A percentile compares a stretch with the other conserved stretches of the same genome.
Evolutionary conservation across 2,888 invertebrate species (phyloP).

Genomic region (Pammene aurita): DNA sequence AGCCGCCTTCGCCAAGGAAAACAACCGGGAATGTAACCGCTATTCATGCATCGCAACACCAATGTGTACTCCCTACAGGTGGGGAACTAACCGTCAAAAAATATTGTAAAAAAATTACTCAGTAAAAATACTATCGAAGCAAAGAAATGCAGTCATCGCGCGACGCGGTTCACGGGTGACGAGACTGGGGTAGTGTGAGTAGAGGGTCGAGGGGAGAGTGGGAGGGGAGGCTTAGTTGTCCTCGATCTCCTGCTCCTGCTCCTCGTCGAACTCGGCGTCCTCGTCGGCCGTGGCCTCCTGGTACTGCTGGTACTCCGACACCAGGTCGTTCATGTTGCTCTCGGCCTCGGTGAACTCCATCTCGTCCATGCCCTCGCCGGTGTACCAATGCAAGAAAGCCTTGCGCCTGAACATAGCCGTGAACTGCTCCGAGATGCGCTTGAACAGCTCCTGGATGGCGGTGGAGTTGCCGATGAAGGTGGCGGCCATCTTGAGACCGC

Average conservation of each 20-base stretch:
- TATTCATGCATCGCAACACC: conserved; percentile 57
- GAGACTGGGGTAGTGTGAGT: conserved; percentile 47
- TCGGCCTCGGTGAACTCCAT: conserved; percentile 98
- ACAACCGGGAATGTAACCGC: conserved; percentile 78
- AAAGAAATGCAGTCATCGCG: conserved; percentile 56
- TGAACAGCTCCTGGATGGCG: conserved; percentile 96
- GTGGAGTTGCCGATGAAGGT: conserved; percentile 97
- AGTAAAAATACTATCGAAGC: conserved; percentile 53
- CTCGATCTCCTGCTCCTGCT: conserved; percentile 88
- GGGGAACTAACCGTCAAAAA: conserved; percentile 58
- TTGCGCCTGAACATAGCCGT: conserved; percentile 98
- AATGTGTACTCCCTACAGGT: conserved; percentile 59
- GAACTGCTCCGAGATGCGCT: conserved; percentile 95
- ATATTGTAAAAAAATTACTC: conserved; percentile 66
- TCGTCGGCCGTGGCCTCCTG: conserved; percentile 94
- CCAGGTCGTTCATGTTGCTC: conserved; percentile 97
- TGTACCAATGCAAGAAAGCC: conserved; percentile 99
- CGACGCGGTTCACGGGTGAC: conserved; percentile 50
- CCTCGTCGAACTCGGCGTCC: conserved; percentile 92
- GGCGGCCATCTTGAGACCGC: conserved; percentile 96
- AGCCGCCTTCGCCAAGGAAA: conserved; percentile 75
- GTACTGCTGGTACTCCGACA: conserved; percentile 97
- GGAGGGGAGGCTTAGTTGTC: conserved; percentile 75
- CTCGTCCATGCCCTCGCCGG: conserved; percentile 98
- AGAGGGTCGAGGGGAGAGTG: conserved; percentile 41